Percentiles rank a stretch among this genome's conserved stretches.
These are phyloP conservation scores for Grammomys surdaster DNA, from an alignment of 2,113 vertebrate species.

Conservation along the genomic window DNA sequence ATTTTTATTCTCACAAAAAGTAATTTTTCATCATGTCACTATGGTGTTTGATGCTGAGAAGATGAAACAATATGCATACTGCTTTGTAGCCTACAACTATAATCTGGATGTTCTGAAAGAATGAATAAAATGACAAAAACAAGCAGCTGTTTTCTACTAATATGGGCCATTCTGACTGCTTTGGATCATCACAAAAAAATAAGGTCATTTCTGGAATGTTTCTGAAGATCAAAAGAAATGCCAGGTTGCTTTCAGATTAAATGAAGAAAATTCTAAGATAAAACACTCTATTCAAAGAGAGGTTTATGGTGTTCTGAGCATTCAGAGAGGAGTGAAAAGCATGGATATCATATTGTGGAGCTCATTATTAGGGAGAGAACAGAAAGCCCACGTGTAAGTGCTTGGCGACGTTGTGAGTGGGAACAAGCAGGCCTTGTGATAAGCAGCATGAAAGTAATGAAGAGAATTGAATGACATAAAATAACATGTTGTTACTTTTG, in stretches of 20 bases:
- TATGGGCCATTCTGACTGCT: not conserved
- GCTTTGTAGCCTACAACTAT: not conserved
- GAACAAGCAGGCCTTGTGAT: not conserved
- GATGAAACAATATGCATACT: not conserved
- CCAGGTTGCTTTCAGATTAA: not conserved
- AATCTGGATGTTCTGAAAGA: not conserved
- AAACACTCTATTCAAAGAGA: not conserved
- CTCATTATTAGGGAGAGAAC: not conserved
- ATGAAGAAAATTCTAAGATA: conserved; percentile 2
- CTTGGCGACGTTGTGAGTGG: not conserved
- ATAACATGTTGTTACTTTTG: not conserved
- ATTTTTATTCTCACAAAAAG: not conserved
- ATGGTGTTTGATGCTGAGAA: conserved; percentile 21
- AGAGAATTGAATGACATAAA: not conserved
- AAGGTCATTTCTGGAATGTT: not conserved
- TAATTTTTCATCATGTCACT: not conserved
- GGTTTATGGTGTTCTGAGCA: not conserved
- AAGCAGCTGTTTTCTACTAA: not conserved
- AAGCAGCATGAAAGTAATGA: not conserved
- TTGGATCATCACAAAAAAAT: not conserved
- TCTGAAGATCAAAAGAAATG: not conserved
- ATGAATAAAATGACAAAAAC: conserved; percentile 16
- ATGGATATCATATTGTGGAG: not conserved
- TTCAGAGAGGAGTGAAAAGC: not conserved
- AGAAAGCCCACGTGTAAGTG: not conserved